phyloP scores from a whole-genome alignment of 2,113 vertebrate genomes.

The Heterochromis multidens region DNA sequence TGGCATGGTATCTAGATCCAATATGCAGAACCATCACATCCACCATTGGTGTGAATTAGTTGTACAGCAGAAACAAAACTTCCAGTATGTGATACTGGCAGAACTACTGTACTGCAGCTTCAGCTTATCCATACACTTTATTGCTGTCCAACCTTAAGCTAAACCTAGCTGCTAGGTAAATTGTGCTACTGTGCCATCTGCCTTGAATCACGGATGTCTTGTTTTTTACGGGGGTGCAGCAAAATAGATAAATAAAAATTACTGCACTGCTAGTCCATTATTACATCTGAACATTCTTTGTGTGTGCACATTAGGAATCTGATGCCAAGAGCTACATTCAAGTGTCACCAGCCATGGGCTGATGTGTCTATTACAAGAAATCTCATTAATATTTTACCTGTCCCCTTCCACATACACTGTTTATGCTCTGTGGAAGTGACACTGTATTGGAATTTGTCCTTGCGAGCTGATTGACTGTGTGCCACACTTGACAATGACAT shows the following conservation, averaged over 20 bases:
- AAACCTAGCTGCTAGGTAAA: background rate
- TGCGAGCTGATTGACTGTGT: background rate
- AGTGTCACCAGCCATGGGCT: background rate
- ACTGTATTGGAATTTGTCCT: background rate
- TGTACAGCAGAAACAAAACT: background rate
- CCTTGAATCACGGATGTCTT: background rate
- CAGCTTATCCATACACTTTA: too few relatives aligned
- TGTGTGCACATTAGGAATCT: background rate
- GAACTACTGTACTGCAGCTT: too few relatives aligned
- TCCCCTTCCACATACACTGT: background rate
- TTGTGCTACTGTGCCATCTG: background rate
- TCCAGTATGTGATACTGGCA: background rate
- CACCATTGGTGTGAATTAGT: background rate
- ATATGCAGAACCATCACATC: background rate
- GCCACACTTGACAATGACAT: background rate
- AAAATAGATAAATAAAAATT: background rate
- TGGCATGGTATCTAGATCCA: too few relatives aligned
- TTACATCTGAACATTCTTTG: background rate
- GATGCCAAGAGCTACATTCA: background rate
- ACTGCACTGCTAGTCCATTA: background rate
- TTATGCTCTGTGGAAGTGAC: background rate
- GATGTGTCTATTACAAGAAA: background rate
- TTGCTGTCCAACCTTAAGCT: background rate
- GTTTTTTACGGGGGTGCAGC: background rate
- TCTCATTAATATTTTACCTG: background rate